Evolutionary conservation across 2,113 vertebrate species (phyloP), one percentile per base, ranked within the genome.

Genomic region (Brevimyrus niger): DNA sequence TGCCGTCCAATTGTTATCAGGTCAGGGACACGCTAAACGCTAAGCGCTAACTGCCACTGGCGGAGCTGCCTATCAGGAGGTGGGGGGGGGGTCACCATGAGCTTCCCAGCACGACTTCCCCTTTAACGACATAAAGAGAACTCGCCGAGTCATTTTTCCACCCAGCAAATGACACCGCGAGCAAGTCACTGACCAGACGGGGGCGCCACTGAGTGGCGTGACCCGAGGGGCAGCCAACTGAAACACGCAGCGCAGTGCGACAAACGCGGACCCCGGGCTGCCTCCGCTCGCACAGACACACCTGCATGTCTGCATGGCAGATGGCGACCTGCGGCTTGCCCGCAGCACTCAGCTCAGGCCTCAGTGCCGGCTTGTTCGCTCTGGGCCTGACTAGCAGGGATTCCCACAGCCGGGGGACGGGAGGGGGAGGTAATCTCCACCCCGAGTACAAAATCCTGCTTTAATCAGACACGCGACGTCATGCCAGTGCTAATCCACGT

Each of bases 371-470:
- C 31, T 8, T 85, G 4, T 47, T 6, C 3, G 23, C 9, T 47
- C 21, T 19, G 85, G 50, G 27, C 13, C 27, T 50, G 27, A 47
- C 46, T 50, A 31, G 44, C 84, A 50, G 7, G 11, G 35, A 47
- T 17, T 27, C 61, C 87, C 27, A 88, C 53, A 80, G 55, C 86
- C 82, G 44, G 17, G 87, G 48, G 48, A 50, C 23, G 88, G 53
- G 89, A 90, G 50, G 38, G 83, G 42, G 55, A 31, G 89, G 47
- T 90, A 90, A 91, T 88, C 88, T 61, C 38, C 61, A 48, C 84
- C 53, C 46, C 47, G 23, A 89, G 83, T 69, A 89, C n/a, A n/a
- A 88, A 91, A 91, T 91, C 89, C 83, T 84, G 47, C 87, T 90
- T 85, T 89, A 89, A 90, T 90, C 90, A 88, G 88, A 89, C 65